Evolutionary conservation across 2,113 vertebrate species (phyloP).

Genomic region (Myiozetetes cayanensis): DNA sequence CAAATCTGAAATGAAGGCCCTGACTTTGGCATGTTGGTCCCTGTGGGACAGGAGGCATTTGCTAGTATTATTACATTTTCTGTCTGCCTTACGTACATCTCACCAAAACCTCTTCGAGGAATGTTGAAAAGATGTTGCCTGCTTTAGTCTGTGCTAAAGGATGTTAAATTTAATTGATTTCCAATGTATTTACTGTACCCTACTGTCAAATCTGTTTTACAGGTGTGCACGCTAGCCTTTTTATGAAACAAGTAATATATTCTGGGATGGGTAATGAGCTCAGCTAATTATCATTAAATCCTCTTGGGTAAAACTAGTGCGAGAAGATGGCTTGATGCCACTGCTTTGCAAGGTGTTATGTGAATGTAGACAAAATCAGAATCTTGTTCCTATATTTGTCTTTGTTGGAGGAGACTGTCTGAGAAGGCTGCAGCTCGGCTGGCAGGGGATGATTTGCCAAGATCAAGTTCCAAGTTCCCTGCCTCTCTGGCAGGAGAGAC

Average conservation of each 20-base stretch:
- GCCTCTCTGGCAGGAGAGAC: not conserved
- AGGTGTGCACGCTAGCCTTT: constrained; percentile 1
- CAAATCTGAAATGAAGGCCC: not conserved
- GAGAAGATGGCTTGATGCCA: constrained; percentile 26
- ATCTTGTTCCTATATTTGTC: constrained; percentile 44
- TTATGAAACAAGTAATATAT: constrained; percentile 23
- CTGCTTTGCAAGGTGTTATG: constrained; percentile 28
- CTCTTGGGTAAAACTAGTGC: constrained; percentile 16
- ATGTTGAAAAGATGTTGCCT: constrained; percentile 3
- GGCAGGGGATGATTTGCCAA: constrained; percentile 39
- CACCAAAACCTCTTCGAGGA: not conserved
- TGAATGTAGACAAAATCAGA: constrained; percentile 31
- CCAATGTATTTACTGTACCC: not conserved
- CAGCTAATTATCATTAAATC: constrained; percentile 40
- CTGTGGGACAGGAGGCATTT: not conserved
- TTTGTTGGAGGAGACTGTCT: constrained; percentile 14
- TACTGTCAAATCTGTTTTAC: constrained; percentile 31
- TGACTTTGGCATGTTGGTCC: not conserved
- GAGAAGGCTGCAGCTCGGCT: constrained; percentile 28
- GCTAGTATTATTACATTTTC: not conserved
- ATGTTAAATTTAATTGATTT: constrained; percentile 26
- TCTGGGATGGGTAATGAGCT: not conserved
- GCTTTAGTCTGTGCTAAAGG: not conserved
- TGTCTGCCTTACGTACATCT: not conserved
- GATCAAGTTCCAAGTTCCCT: constrained; percentile 47